Evolutionary conservation across 2,888 invertebrate genomes (phyloP).

Genomic region (Cerceris ruficornis): DNA sequence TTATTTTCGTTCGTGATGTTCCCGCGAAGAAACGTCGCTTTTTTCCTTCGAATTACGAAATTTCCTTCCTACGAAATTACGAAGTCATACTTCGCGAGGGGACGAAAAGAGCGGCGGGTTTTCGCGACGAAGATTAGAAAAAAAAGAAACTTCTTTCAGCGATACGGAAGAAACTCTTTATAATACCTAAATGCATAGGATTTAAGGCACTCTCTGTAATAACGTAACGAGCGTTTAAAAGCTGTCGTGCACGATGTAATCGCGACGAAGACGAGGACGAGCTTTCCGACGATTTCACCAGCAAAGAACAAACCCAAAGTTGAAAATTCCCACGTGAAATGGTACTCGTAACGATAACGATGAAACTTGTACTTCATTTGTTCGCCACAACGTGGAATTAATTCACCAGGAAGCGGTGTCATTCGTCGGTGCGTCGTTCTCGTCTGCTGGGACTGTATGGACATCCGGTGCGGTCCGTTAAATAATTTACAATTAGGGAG

Average conservation of each 20-base stretch:
- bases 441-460: conserved; percentile 15
- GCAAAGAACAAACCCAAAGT: conserved; percentile 9
- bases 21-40: neutral
- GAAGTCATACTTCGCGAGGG: too few relatives aligned
- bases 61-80: too few relatives aligned
- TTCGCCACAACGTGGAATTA: neutral
- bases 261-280: conserved; percentile 13
- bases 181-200: conserved; percentile 42
- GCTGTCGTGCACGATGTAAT: conserved; percentile 43
- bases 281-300: conserved; percentile 14
- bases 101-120: too few relatives aligned
- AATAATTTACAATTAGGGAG: conserved; percentile 65
- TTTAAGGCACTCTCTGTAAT: conserved; percentile 54
- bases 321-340: conserved; percentile 27
- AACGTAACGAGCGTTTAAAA: conserved; percentile 39
- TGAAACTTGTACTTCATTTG: neutral
- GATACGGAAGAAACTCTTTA: conserved; percentile 29
- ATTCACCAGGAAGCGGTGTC: neutral
- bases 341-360: too few relatives aligned
- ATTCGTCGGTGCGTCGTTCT: conserved; percentile 20
- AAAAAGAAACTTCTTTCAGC: conserved; percentile 20
- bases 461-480: conserved; percentile 37
- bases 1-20: too few relatives aligned
- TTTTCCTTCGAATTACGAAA: neutral
- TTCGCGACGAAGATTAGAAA: conserved; percentile 3